Evolutionary conservation across 2,113 vertebrate species (phyloP).

Genomic region (Larimichthys crocea): DNA sequence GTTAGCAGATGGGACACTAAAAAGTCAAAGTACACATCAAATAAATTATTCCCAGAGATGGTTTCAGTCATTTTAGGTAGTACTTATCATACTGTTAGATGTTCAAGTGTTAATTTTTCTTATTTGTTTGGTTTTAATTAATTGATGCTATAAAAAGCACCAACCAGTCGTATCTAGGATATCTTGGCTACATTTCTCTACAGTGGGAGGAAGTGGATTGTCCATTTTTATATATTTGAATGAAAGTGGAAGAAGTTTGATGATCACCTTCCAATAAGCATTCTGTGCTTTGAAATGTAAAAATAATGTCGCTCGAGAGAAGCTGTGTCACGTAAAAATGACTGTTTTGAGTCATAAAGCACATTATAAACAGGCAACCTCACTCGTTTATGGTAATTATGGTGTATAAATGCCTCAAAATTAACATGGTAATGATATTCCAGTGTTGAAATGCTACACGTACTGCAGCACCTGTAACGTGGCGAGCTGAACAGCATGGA

Average conservation of each 20-base stretch:
- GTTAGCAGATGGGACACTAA: no score
- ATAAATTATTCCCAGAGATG: no score
- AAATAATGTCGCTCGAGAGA: background rate
- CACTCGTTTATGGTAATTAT: background rate
- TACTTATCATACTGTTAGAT: no score
- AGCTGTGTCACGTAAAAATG: background rate
- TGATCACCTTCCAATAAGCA: background rate
- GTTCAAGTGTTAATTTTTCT: no score
- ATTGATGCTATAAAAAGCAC: no score
- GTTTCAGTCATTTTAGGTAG: no score
- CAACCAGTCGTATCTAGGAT: no score
- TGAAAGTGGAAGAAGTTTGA: background rate
- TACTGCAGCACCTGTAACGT: slow-evolving; percentile 23
- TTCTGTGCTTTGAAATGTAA: background rate
- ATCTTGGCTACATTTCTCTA: no score
- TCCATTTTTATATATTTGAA: no score
- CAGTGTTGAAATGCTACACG: slow-evolving; percentile 10
- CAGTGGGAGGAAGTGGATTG: no score
- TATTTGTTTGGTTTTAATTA: no score
- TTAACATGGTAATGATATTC: slow-evolving; percentile 6
- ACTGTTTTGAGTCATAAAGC: background rate
- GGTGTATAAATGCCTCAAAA: slow-evolving; percentile 8
- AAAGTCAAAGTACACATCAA: no score
- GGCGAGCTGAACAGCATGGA: slow-evolving; percentile 12
- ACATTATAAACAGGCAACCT: background rate